These are phyloP conservation scores for Bujurquina vittata DNA, from an alignment of 2,113 vertebrate species.

Conservation along the genomic window DNA sequence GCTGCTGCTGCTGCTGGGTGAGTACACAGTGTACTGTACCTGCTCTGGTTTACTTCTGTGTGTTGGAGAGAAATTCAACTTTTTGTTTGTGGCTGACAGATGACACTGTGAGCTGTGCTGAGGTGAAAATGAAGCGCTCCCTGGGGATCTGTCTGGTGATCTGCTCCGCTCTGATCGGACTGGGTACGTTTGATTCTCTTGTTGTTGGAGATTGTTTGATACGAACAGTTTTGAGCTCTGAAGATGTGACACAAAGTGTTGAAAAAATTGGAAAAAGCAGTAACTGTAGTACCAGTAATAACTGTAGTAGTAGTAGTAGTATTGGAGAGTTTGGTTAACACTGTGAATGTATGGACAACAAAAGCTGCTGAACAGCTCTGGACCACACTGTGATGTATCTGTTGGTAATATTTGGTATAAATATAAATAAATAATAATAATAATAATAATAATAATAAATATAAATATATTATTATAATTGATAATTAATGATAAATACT, in stretches of 20 bases:
- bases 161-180: slow-evolving; percentile 48
- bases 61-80: no score
- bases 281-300: no score
- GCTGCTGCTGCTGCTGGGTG: slow-evolving; percentile 34
- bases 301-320: no score
- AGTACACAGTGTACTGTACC: slow-evolving; percentile 5
- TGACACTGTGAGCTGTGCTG: slow-evolving; percentile 15
- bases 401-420: neutral
- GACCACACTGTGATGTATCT: neutral
- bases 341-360: neutral
- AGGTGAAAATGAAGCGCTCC: slow-evolving; percentile 62
- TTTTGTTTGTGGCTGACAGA: neutral
- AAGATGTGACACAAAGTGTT: no score
- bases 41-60: neutral
- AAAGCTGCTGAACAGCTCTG: neutral
- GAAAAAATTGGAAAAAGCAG: no score
- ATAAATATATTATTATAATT: neutral
- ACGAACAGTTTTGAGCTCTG: no score
- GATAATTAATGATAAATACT: neutral
- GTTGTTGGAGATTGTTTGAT: neutral
- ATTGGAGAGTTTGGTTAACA: no score
- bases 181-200: slow-evolving; percentile 47
- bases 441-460: no score
- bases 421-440: no score
- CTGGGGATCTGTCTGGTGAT: slow-evolving; percentile 56